A percentile compares a stretch with the other conserved stretches of the same genome.
Evolutionary conservation across 2,113 vertebrate species (phyloP).

Genomic region (Ptilorrhoa leucosticta): DNA sequence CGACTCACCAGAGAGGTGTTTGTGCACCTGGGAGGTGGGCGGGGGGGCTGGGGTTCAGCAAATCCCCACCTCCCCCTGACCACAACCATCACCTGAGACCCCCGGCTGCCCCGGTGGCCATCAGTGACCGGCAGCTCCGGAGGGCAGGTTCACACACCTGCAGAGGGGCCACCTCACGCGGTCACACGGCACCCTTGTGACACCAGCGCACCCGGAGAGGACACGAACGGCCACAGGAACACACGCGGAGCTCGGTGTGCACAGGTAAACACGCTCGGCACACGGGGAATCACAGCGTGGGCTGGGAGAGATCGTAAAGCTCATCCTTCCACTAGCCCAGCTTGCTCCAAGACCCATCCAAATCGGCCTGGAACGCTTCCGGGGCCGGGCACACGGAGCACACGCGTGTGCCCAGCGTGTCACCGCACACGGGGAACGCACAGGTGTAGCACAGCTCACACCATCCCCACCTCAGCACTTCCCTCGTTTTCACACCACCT

Average conservation of each 20-base stretch:
- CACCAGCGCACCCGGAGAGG: neutral
- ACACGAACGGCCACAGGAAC: accelerated
- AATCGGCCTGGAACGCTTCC: neutral
- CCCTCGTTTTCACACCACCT: neutral
- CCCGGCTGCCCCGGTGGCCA: neutral
- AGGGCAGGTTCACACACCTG: neutral
- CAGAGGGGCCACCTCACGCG: neutral
- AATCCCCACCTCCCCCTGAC: neutral
- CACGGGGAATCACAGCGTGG: neutral
- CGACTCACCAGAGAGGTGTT: accelerated
- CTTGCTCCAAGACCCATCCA: neutral
- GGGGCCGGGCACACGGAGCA: neutral
- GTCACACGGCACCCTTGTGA: neutral
- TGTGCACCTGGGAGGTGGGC: neutral
- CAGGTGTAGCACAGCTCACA: neutral
- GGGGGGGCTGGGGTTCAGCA: no score
- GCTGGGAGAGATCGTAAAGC: neutral
- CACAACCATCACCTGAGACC: neutral
- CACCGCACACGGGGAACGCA: accelerated
- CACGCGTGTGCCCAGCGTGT: neutral
- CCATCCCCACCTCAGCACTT: neutral
- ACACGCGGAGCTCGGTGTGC: neutral
- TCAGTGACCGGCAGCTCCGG: neutral
- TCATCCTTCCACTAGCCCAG: neutral
- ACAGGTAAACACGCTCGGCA: neutral